Base-by-base conservation (phyloP, 2,113 vertebrate species). In the Onychostruthus taczanowskii region DNA sequence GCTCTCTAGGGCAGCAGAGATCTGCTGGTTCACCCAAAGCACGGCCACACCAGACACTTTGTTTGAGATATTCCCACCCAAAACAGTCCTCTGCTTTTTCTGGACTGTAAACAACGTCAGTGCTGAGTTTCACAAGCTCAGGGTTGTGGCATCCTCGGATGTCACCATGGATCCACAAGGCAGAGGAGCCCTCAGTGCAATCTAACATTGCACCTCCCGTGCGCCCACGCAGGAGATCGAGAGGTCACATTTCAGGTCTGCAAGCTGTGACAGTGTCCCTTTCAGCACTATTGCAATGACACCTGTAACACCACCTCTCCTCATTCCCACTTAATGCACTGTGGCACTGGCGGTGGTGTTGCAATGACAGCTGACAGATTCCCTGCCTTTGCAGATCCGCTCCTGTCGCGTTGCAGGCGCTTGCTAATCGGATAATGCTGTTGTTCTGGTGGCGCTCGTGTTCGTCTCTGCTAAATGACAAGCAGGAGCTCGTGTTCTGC, bases 311-410 rank as follows among this genome's bases (percentile, higher is more conserved):
- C 63, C 90, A 90, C 37, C 14, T 1, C 66, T 73, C 84, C 49
- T 73, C 56, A 17, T 13, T 21, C 79, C 66, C 90, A 21, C 33
- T 68, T 35, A 17, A 22, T 7, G 63, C 18, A 3, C 2, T 13
- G 74, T 70, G 82, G 90, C 77, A n/a, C 66, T 35, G 1, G 4
- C 4, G 1, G 59, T 14, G 56, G 53, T 68, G 62, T 87, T 3
- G 87, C 82, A 96, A 79, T 4, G 6, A 64, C 83, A 79, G 82
- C 74, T 94, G 95, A 88, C 86, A 94, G 81, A 35, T 78, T 27
- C 86, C 63, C 52, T 92, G 81, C 70, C 66, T 87, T 23, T 5
- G 35, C 91, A 67, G 58, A 52, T 13, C 78, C 2, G 2, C 86
- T 94, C 56, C 53, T 21, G 86, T n/a, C 23, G 8, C 67, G 37